Evolutionary conservation across 1,140 invertebrate genomes (phyloP).

Genomic region (Calephelis nemesis): DNA sequence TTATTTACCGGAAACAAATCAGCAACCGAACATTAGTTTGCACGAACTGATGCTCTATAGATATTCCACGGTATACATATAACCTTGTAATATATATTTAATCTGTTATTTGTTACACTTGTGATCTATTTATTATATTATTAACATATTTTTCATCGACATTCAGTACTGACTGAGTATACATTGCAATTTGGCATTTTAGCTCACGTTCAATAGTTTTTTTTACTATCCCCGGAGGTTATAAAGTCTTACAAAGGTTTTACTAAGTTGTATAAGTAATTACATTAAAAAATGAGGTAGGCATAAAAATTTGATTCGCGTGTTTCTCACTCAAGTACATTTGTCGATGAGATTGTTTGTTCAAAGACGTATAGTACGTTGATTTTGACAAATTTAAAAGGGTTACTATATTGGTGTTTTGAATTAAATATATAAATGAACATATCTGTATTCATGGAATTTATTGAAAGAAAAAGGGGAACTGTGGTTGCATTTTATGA

Average conservation of each 20-base stretch:
- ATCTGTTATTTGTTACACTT: neutral
- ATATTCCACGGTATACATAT: neutral
- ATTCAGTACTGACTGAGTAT: constrained; percentile 6
- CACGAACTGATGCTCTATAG: neutral
- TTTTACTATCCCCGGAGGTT: neutral
- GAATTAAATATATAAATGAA: constrained; percentile 9
- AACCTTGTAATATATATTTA: neutral
- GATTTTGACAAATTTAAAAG: constrained; percentile 61
- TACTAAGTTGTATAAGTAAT: neutral
- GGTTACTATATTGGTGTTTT: constrained; percentile 26
- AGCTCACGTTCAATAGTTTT: constrained; percentile 12
- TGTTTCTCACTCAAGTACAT: neutral
- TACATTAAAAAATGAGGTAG: neutral
- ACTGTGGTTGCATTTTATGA: neutral
- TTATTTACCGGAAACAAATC: too few relatives aligned
- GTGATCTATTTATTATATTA: constrained; percentile 11
- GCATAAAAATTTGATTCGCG: neutral
- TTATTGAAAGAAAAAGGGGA: neutral
- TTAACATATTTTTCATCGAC: constrained; percentile 4
- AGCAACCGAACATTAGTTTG: too few relatives aligned
- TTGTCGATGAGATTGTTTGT: constrained; percentile 6
- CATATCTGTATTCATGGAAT: neutral
- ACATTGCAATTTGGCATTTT: neutral
- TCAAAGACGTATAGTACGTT: constrained; percentile 37
- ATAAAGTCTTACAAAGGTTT: constrained; percentile 10